Conservation (phyloP, 1,140 invertebrate genomes). For the Drosophila elegans region DNA sequence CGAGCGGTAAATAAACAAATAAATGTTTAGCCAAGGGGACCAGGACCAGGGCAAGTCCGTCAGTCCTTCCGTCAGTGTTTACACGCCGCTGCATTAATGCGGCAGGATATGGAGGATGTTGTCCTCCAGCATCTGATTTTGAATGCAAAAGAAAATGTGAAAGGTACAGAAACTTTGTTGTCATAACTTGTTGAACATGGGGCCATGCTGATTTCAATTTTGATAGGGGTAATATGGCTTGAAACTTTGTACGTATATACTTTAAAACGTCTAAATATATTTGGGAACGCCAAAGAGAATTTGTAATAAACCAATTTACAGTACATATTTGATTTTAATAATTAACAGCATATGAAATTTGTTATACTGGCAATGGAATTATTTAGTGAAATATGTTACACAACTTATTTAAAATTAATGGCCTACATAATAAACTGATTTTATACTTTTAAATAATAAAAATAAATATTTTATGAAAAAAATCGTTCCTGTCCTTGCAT, state of each 20-base stretch:
- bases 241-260: neutral
- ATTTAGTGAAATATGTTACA: neutral
- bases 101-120: constrained; percentile 5
- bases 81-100: constrained; percentile 46
- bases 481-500: no score
- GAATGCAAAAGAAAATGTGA: constrained; percentile 17
- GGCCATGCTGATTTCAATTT: constrained; percentile 17
- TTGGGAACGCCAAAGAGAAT: neutral
- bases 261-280: neutral
- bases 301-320: neutral
- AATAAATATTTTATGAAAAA: no score
- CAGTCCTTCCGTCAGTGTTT: constrained; percentile 25
- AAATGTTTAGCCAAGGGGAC: constrained; percentile 40
- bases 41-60: constrained; percentile 5
- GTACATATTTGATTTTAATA: neutral
- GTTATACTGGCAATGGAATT: neutral
- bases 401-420: no score
- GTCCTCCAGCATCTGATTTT: constrained; percentile 31
- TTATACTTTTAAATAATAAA: no score
- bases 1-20: constrained; percentile 55
- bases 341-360: neutral
- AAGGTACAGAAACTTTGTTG: constrained; percentile 15
- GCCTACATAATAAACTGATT: no score
- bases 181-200: constrained; percentile 38
- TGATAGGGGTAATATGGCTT: neutral